Conservation (phyloP, 2,888 invertebrate genomes). For the Proisotoma minuta region DNA sequence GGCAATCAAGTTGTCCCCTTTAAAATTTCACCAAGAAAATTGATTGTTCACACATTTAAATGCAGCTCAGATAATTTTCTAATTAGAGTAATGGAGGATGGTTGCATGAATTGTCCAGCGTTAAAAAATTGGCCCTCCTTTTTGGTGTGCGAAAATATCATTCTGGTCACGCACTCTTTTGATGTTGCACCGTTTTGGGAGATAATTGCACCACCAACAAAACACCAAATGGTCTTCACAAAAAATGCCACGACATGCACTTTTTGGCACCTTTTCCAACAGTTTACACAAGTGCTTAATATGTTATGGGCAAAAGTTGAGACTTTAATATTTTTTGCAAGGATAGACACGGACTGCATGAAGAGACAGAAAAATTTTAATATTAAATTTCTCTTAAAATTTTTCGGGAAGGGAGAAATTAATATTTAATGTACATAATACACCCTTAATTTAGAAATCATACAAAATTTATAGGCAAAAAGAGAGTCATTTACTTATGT, state of each 20-base stretch:
- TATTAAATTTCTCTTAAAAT: too few relatives aligned
- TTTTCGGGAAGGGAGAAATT: too few relatives aligned
- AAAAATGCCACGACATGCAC: background rate
- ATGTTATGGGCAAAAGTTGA: background rate
- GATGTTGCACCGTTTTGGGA: too few relatives aligned
- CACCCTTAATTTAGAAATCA: too few relatives aligned
- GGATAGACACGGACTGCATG: too few relatives aligned
- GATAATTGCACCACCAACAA: background rate
- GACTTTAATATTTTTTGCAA: too few relatives aligned
- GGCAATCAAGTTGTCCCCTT: too few relatives aligned
- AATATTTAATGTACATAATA: too few relatives aligned
- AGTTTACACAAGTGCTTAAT: background rate
- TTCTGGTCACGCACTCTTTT: slow-evolving; percentile 18
- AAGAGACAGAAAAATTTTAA: too few relatives aligned
- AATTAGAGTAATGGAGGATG: background rate
- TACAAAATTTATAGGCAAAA: too few relatives aligned
- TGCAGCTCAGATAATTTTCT: background rate
- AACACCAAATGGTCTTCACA: background rate
- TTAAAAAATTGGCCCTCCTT: slow-evolving; percentile 8
- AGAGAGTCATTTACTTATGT: too few relatives aligned
- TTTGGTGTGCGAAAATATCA: slow-evolving; percentile 17
- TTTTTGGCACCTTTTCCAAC: background rate
- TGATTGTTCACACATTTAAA: background rate
- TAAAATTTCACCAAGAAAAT: too few relatives aligned
- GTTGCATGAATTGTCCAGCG: background rate